These are phyloP conservation scores for Chaetodon auriga DNA, from an alignment of 2,113 vertebrate species.

Conservation along the genomic window DNA sequence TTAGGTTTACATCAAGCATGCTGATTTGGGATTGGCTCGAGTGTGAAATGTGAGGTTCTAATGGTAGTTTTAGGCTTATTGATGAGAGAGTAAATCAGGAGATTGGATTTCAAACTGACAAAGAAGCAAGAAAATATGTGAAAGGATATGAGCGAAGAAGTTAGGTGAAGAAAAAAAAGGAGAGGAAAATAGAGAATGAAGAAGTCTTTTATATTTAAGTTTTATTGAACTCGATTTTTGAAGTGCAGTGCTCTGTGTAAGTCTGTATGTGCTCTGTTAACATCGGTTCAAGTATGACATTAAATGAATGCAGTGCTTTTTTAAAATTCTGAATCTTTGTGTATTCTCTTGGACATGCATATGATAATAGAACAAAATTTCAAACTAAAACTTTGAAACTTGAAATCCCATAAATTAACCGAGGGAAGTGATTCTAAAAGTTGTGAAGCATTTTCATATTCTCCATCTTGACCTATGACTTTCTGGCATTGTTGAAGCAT, in stretches of 20 bases:
- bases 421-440: neutral
- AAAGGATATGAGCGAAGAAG: neutral
- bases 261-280: neutral
- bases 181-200: neutral
- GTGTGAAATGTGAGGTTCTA: neutral
- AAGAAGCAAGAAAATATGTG: neutral
- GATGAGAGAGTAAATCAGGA: neutral
- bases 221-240: constrained; percentile 4
- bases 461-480: neutral
- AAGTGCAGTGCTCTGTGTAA: neutral
- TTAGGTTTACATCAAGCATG: constrained; percentile 32
- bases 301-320: neutral
- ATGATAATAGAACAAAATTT: neutral
- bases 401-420: neutral
- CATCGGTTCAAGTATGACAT: neutral
- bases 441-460: neutral
- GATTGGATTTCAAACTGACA: constrained; percentile 2
- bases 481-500: neutral
- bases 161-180: neutral
- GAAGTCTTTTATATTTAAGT: neutral
- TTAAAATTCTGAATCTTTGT: neutral
- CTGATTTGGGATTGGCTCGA: constrained; percentile 9
- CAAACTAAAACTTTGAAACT: neutral
- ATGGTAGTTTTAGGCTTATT: constrained; percentile 1
- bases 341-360: neutral